Conservation (phyloP, 1,140 invertebrate species). For the Nomia melanderi region DNA sequence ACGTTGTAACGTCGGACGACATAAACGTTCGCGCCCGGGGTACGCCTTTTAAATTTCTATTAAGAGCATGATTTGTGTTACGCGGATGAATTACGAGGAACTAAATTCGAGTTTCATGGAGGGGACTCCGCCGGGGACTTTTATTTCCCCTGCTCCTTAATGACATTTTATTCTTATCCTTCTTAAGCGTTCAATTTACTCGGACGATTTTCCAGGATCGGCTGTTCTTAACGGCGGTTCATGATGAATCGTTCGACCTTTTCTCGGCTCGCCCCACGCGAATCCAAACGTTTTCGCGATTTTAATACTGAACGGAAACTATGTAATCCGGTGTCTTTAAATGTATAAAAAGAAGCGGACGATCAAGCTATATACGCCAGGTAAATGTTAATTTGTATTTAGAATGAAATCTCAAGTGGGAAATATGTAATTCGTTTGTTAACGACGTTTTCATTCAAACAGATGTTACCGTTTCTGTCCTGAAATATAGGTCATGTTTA, state of each 20-base stretch:
- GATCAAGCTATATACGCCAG: no score
- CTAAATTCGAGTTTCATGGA: constrained; percentile 23
- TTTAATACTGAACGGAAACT: neutral
- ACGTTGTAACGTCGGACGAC: neutral
- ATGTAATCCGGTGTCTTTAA: neutral
- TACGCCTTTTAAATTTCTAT: constrained; percentile 37
- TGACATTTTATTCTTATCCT: constrained; percentile 24
- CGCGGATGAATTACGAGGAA: constrained; percentile 16
- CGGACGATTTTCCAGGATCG: constrained; percentile 4
- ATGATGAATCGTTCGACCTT: constrained; percentile 18
- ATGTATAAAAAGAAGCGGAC: neutral
- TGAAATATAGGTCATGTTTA: no score
- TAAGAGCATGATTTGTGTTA: constrained; percentile 32
- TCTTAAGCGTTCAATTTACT: constrained; percentile 21
- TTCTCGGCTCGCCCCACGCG: neutral
- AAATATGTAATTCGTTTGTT: no score
- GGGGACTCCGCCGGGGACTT: neutral
- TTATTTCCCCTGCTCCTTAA: constrained; percentile 21
- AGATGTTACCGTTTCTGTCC: no score
- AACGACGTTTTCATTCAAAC: no score
- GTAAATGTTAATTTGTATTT: no score
- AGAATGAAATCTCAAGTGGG: no score
- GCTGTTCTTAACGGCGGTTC: constrained; percentile 3
- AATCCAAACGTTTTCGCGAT: neutral
- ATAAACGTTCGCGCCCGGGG: neutral